Base-by-base conservation (phyloP, 2,888 invertebrate genomes). In the Oscheius sp. region DNA sequence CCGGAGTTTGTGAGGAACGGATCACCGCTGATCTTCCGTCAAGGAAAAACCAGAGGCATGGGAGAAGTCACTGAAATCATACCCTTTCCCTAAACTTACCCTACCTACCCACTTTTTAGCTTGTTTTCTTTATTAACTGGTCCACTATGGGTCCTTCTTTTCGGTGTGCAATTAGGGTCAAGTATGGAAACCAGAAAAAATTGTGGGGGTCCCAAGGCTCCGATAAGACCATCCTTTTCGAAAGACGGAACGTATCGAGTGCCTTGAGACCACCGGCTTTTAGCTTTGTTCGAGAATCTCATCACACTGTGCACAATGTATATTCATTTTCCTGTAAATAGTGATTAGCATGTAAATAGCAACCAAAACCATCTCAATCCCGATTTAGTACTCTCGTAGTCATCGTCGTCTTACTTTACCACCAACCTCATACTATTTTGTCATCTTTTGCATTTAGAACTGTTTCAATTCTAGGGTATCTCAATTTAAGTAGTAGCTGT, bases 1-100 rank as follows among this genome's bases (percentile, higher is more conserved):
- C 85, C 86, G 2, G 86, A 84, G 77, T 84, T 81, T 57, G 81
- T 87, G 33, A 79, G 80, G 35, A 78, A 92, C 81, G 93, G 95
- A 73, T 92, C 95, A 92, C 91, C 95, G 70, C 91, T 96, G 42
- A 91, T 96, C 55, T 94, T 96, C 88, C 92, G 95, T 65, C 94
- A 95, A 87, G 94, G 95, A 9, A 92, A 92, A 79, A 93, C 94
- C 50, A 95, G 94, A 90, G 96, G 95, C 50, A 93, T 95, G 82
- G 96, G 95, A 1, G 93, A 93, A 86, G 93, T 96, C 9, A 89
- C 82, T 9, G 79, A 82, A 35, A 76, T 86, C 11, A n/a, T 35
- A 4, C 68, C 68, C n/a, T 65, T 37, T 1, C 48, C 32, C 29
- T 13, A n/a, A 37, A 63, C 2, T 2, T 3, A 42, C 42, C 42